Evolutionary conservation across 2,113 vertebrate species (phyloP), one percentile per base, ranked within the genome.

Genomic region (Tauraco erythrolophus): DNA sequence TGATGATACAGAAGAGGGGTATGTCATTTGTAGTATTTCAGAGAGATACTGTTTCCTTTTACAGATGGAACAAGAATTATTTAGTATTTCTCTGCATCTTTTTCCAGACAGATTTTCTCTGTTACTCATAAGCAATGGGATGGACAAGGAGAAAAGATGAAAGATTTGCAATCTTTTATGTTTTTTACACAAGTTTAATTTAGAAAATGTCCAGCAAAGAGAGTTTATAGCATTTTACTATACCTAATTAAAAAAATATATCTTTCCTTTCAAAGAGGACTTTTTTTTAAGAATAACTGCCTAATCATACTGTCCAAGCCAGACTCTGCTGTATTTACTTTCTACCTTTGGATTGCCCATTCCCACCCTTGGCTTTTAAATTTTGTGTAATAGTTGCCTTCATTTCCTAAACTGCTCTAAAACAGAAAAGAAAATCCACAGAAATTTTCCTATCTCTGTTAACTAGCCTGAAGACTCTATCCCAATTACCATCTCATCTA

Each of bases 381-480:
- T 71, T 72, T 72, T 18, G 51, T 45, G 61, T 0, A 0, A 27
- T 71, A 75, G 76, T 91, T 84, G 21, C 78, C 37, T 69, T 91
- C 24, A 69, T 79, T 87, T 82, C 87, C 37, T 89, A n/a, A 94
- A 72, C 48, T 64, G 56, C 33, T 61, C n/a, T 81, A 75, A 77
- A 94, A 35, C 41, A 81, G 53, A 94, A 68, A 43, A 92, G 31
- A 88, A 77, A 91, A 85, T 91, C 12, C 37, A 50, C 72, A 78
- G 35, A 75, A 84, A 18, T 78, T 71, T 94, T 84, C 69, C 61
- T 75, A 33, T 72, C 48, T 84, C 85, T 45, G 14, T 31, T 92
- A 92, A 78, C 46, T 71, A 95, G 80, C 89, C 92, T 78, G 46
- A 92, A 92, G 91, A 84, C 64, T 92, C 43, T 87, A 64, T 80